A percentile compares a stretch with the other conserved stretches of the same genome.
Conservation (phyloP, 2,113 vertebrate species). For the Macroglossus sobrinus region DNA sequence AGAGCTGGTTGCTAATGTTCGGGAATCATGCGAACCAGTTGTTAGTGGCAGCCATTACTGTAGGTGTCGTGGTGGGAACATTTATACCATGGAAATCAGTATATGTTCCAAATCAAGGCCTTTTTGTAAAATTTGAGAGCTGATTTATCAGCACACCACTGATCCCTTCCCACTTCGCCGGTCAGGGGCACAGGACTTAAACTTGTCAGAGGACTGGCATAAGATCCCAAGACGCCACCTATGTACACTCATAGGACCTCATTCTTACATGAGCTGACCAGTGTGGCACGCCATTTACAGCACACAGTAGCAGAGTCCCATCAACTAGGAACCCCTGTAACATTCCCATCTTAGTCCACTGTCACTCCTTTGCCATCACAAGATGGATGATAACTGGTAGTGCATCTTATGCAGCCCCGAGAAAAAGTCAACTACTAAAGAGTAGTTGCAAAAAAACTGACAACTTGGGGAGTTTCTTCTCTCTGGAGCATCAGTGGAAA, state of each 20-base stretch:
- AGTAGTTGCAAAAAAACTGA: not conserved
- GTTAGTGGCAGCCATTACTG: not conserved
- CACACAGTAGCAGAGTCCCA: too few relatives aligned
- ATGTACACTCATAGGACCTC: not conserved
- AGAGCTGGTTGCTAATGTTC: not conserved
- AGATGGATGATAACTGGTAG: not conserved
- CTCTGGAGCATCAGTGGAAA: not conserved
- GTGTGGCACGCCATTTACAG: accelerated
- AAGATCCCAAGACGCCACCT: not conserved
- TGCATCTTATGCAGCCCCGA: not conserved
- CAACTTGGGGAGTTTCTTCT: not conserved
- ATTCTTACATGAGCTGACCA: not conserved
- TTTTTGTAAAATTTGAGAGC: not conserved
- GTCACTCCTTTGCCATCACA: not conserved
- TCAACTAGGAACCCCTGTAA: not conserved
- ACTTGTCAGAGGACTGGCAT: not conserved
- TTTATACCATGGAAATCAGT: not conserved
- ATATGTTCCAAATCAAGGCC: not conserved
- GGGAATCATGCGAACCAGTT: not conserved
- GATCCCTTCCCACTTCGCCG: not conserved
- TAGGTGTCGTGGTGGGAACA: not conserved
- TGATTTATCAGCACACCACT: not conserved
- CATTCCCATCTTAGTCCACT: accelerated
- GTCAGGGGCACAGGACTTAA: too few relatives aligned
- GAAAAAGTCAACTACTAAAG: not conserved